A percentile compares a stretch with the other conserved stretches of the same genome.
These are phyloP conservation scores for Danaus plexippus DNA, from an alignment of 1,140 invertebrate genomes.

Conservation along the genomic window DNA sequence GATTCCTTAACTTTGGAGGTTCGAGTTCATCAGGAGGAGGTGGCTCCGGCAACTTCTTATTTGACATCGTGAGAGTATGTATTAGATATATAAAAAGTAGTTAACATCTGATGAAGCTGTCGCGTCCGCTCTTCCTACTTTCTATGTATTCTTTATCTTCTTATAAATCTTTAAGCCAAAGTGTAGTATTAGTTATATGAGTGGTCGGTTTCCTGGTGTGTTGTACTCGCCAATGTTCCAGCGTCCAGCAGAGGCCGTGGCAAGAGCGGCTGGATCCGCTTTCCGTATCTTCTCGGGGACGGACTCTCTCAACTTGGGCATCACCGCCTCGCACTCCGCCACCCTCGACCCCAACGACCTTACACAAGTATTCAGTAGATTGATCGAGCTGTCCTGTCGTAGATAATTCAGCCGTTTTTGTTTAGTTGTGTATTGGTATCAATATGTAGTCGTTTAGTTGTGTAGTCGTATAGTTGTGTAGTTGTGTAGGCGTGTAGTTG, in stretches of 20 bases:
- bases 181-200: conserved; percentile 22
- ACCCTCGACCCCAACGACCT: conserved; percentile 65
- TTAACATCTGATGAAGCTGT: not conserved
- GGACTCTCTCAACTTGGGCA: conserved; percentile 80
- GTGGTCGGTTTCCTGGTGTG: no score
- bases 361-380: conserved; percentile 60
- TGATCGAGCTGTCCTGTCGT: conserved; percentile 14
- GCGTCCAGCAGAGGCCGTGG: conserved; percentile 83
- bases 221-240: conserved; percentile 47
- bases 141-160: conserved; percentile 7
- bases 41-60: conserved; percentile 88
- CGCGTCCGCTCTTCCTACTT: conserved; percentile 5
- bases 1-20: conserved; percentile 81
- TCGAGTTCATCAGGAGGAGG: conserved; percentile 73
- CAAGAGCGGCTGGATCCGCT: conserved; percentile 81
- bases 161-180: conserved; percentile 1
- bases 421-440: no score
- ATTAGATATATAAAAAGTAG: conserved; percentile 6
- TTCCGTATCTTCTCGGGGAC: conserved; percentile 84
- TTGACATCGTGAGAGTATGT: conserved; percentile 89
- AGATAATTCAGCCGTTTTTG: conserved; percentile 8
- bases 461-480: no score
- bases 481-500: no score
- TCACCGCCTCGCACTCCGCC: conserved; percentile 76
- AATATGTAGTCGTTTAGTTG: no score